phyloP scores from a whole-genome alignment of 1,140 invertebrate species.

The Achatina immaculata region DNA sequence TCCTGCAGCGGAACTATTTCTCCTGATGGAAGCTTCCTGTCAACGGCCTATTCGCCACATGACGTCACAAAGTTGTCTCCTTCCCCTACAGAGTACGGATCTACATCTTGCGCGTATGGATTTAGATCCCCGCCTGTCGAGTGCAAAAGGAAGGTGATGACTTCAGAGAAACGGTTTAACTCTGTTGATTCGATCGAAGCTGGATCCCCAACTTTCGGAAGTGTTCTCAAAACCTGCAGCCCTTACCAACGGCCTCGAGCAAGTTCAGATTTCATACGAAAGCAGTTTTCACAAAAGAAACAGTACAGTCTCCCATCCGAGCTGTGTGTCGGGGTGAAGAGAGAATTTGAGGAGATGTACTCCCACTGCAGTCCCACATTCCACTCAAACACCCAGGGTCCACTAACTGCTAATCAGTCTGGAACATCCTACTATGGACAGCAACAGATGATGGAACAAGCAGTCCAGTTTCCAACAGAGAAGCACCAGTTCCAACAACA shows the following conservation, averaged over 20 bases:
- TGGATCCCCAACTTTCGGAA: not conserved
- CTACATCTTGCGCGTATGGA: not conserved
- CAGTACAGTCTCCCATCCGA: conserved; percentile 9
- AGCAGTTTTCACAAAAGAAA: not conserved
- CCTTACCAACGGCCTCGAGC: conserved; percentile 16
- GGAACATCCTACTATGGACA: not conserved
- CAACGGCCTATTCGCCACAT: not conserved
- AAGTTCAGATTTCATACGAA: not conserved
- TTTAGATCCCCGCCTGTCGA: not conserved
- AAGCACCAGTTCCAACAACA: too few species aligned
- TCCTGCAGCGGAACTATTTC: not conserved
- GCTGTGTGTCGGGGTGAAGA: not conserved
- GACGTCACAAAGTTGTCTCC: not conserved
- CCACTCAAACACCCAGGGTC: not conserved
- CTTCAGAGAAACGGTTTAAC: not conserved
- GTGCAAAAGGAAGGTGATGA: not conserved
- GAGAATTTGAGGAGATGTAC: not conserved
- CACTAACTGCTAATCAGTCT: not conserved
- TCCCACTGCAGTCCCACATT: not conserved
- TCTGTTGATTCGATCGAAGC: not conserved
- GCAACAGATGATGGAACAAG: not conserved
- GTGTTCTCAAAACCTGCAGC: not conserved
- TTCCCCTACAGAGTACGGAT: not conserved
- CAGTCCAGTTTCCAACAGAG: not conserved
- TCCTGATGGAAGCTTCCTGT: not conserved